Conservation (phyloP, 2,888 invertebrate genomes). For the Phanerotoma sp. region DNA sequence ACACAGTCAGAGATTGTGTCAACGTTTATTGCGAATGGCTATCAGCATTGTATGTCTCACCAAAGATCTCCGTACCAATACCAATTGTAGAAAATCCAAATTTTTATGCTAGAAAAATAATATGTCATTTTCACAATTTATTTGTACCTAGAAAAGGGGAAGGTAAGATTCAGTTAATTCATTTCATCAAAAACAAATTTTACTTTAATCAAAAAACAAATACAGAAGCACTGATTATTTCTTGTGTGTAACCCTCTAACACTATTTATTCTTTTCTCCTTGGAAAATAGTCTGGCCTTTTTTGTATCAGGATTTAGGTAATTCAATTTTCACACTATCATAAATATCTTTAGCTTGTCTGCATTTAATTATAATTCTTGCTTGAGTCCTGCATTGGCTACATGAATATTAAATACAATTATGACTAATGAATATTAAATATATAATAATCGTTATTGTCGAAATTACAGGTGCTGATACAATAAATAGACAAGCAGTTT, state of each 20-base stretch:
- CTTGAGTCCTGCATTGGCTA: no score
- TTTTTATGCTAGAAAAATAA: slow-evolving; percentile 85
- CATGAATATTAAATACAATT: no score
- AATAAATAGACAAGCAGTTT: slow-evolving; percentile 89
- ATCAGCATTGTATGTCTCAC: slow-evolving; percentile 78
- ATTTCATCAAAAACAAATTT: no score
- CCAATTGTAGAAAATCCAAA: slow-evolving; percentile 89
- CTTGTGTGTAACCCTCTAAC: slow-evolving; percentile 1
- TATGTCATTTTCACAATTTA: slow-evolving; percentile 89
- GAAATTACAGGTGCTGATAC: slow-evolving; percentile 73
- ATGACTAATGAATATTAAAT: no score
- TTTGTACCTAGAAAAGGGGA: slow-evolving; percentile 92
- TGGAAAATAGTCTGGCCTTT: slow-evolving; percentile 84
- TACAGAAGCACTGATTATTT: slow-evolving; percentile 7
- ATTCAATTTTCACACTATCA: slow-evolving; percentile 38
- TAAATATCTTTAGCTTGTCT: slow-evolving; percentile 34
- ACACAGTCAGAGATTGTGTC: slow-evolving; percentile 93
- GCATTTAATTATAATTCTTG: no score
- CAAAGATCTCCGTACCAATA: slow-evolving; percentile 84
- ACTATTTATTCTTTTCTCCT: slow-evolving; percentile 20
- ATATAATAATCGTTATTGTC: slow-evolving; percentile 10
- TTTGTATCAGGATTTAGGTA: slow-evolving; percentile 86
- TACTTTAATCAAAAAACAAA: no score
- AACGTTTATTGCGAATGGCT: slow-evolving; percentile 98
- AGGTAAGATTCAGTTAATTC: slow-evolving; percentile 65